Base-by-base conservation (phyloP, 2,888 invertebrate species). In the Aleiodes alternator region DNA sequence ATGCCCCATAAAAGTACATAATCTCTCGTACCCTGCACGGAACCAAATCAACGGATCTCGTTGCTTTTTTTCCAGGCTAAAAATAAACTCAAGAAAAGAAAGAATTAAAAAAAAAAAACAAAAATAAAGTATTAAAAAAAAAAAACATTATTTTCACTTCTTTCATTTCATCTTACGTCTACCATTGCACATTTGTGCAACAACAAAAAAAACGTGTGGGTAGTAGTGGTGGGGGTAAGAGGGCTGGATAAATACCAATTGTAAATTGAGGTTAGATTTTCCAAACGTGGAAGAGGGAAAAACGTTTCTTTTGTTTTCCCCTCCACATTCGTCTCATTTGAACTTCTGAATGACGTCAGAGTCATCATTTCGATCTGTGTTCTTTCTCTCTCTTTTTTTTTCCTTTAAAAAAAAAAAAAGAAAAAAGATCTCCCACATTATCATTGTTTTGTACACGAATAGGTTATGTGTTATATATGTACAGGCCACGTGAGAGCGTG, bases 21-120 rank as follows among this genome's bases (percentile, higher is more conserved):
- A 66, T 53, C 72, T 31, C 68, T 87, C 85, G 83, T 84, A 87
- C 88, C 89, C 88, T 89, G 89, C 85, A 89, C 89, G 89, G 87
- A 89, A 89, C 89, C 89, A 89, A 89, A 89, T 89, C 89, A 89
- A 88, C 87, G 85, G 85, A 85, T 88, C 87, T 86, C 84, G 83
- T 82, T 80, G 80, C 76, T 69, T 29, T 66, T 73, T 73, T 56
- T 73, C 74, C 75, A 56, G 59, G 69, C 78, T 78, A 68, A 48
- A 76, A 76, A 50, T 16, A 50, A 11, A 7, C 11, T 69, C 68
- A 48, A 38, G 2, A 57, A 57, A 59, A 34, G n/a, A n/a, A n/a
- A n/a, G n/a, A n/a, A n/a, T n/a, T n/a, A 34, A 12, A 59, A 29
- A 31, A 59, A 14, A 5, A 34, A 12, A 4, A 29, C 11, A 29